phyloP scores from a whole-genome alignment of 2,113 vertebrate species.

The Corvus cornix region DNA sequence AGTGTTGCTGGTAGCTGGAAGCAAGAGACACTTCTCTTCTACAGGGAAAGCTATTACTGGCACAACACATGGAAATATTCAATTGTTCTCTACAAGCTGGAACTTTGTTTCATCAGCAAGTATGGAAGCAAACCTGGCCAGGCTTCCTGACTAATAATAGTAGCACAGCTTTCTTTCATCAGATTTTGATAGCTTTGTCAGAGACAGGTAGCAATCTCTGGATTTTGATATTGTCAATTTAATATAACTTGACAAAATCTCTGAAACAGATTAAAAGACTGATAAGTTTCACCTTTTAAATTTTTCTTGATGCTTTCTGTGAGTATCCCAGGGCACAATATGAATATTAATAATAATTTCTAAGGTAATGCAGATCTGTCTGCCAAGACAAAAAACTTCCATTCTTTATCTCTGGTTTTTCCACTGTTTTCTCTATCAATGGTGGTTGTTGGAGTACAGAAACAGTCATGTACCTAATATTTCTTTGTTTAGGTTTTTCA shows the following conservation, averaged over 20 bases:
- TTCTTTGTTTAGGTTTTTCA: not conserved
- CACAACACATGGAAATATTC: constrained; percentile 28
- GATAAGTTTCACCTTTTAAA: not conserved
- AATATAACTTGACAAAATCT: not conserved
- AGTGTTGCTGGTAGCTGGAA: not conserved
- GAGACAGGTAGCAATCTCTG: not conserved
- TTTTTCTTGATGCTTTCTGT: not conserved
- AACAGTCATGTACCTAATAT: not conserved
- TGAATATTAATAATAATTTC: not conserved
- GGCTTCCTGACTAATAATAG: not conserved
- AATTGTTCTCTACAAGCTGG: constrained; percentile 14
- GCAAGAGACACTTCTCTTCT: constrained; percentile 3
- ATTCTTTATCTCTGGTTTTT: not conserved
- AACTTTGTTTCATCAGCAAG: constrained; percentile 31
- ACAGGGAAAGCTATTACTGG: constrained; percentile 17
- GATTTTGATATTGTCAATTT: constrained; percentile 2
- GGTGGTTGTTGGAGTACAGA: not conserved
- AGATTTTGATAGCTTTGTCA: not conserved
- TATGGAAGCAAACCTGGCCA: constrained; percentile 8
- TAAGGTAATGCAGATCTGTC: not conserved
- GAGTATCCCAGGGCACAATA: not conserved
- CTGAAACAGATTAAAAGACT: not conserved
- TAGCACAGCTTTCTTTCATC: not conserved
- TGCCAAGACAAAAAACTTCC: not conserved
- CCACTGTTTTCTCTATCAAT: not conserved